Conservation (phyloP, 2,797 vertebrate species). For the Choloepus didactylus region DNA sequence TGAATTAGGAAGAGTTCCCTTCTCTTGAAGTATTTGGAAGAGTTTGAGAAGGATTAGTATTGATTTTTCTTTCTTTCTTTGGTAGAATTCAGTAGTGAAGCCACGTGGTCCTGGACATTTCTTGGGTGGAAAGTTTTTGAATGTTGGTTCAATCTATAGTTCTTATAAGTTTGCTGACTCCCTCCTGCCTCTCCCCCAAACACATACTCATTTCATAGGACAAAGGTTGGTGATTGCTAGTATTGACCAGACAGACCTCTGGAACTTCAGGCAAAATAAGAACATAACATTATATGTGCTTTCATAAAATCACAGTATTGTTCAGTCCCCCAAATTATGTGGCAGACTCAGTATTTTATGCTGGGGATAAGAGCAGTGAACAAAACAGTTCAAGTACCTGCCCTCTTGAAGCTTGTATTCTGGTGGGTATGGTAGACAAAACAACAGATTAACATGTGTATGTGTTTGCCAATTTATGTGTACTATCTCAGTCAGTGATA, state of each 20-base stretch:
- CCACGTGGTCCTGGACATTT: too few relatives aligned
- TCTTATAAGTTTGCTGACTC: neutral
- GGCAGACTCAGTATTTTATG: too few relatives aligned
- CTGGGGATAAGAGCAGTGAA: neutral
- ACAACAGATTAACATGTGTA: neutral
- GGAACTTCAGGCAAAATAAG: neutral
- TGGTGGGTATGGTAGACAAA: neutral
- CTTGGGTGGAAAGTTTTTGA: too few relatives aligned
- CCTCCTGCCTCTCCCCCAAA: neutral
- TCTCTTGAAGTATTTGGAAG: too few relatives aligned
- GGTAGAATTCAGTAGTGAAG: too few relatives aligned
- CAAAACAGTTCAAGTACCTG: neutral
- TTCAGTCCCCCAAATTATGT: neutral
- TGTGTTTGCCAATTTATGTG: neutral
- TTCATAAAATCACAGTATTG: neutral
- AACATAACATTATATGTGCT: neutral
- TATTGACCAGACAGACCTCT: neutral
- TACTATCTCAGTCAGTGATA: neutral
- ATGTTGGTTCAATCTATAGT: too few relatives aligned
- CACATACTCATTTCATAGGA: neutral
- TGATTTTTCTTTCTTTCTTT: too few relatives aligned
- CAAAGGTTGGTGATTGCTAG: neutral
- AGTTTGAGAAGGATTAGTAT: too few relatives aligned
- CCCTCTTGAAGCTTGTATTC: neutral
- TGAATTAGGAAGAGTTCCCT: too few relatives aligned